Base-by-base conservation (phyloP, 2,888 invertebrate species). In the Noctua janthina region DNA sequence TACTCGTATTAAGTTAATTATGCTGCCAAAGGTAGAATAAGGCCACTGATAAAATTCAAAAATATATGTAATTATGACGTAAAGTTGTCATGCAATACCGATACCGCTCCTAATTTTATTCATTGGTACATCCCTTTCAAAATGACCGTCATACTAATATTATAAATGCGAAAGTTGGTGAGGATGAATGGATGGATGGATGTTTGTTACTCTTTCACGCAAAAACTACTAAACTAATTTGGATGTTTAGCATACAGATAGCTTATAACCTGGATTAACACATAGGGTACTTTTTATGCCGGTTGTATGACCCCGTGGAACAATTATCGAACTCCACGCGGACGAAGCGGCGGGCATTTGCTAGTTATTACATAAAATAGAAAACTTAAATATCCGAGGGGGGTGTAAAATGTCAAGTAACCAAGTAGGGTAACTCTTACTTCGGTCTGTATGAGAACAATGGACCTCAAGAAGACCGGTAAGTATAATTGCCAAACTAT, bases 31-130 rank as follows among this genome's bases (percentile, higher is more conserved):
- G 68, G n/a, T n/a, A 8, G 46, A 46, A 46, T 46, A 39, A 46
- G 68, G 68, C 46, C 68, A 68, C 68, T 46, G n/a, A 68, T 68
- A 46, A 68, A 46, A 68, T 5, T 35, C 39, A 10, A 66, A 20
- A 46, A 29, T 29, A 13, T 13, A 49, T 2, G 8, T n/a, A 68
- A n/a, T 46, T 68, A n/a, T 68, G 68, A 68, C 8, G 68, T 29
- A 46, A 46, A n/a, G n/a, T 68, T 15, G 4, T 68, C 23, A 68
- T 29, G 46, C 46, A 46, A 68, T 46, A 17, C 46, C n/a, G n/a
- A 68, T 68, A 67, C n/a, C 43, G n/a, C 68, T 68, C 15, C 46
- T 1, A 68, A 8, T 46, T 46, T 68, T 46, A 1, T 10, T 17
- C 10, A n/a, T 17, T 20, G 35, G 7, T 49, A 6, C 56, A 23